Evolutionary conservation across 2,888 invertebrate genomes (phyloP).

Genomic region (Leucophenga maculata): DNA sequence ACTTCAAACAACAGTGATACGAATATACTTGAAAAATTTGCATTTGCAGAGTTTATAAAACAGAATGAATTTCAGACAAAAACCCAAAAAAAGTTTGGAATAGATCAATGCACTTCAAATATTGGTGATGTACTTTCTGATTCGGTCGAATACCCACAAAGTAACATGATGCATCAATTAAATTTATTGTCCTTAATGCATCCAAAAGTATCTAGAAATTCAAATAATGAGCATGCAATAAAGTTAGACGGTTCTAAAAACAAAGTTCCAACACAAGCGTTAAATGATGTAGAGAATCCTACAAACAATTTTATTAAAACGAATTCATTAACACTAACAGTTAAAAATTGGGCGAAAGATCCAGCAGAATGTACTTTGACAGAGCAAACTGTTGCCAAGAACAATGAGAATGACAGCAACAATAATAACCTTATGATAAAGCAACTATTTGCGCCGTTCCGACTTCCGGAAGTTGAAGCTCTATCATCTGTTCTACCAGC

Average conservation of each 20-base stretch:
- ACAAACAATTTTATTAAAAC: slow-evolving; percentile 27
- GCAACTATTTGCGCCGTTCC: slow-evolving; percentile 21
- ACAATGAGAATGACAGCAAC: slow-evolving; percentile 55
- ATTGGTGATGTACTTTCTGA: slow-evolving; percentile 66
- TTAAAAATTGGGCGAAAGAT: slow-evolving; percentile 69
- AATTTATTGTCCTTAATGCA: slow-evolving; percentile 76
- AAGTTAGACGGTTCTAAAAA: slow-evolving; percentile 31
- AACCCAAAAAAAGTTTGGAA: slow-evolving; percentile 67
- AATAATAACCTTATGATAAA: slow-evolving; percentile 51
- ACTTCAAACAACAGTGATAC: slow-evolving; percentile 59
- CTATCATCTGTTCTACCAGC: slow-evolving; percentile 30
- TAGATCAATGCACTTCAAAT: slow-evolving; percentile 60
- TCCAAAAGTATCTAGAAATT: slow-evolving; percentile 57
- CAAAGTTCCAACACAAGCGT: slow-evolving; percentile 10
- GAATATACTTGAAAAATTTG: slow-evolving; percentile 63
- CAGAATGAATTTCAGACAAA: slow-evolving; percentile 56
- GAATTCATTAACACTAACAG: slow-evolving; percentile 58
- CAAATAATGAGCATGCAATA: slow-evolving; percentile 35
- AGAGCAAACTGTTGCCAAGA: slow-evolving; percentile 37
- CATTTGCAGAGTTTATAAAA: slow-evolving; percentile 59
- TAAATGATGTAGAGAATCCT: slow-evolving; percentile 40
- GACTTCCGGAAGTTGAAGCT: slow-evolving; percentile 21
- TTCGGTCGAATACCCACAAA: slow-evolving; percentile 72
- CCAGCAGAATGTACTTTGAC: slow-evolving; percentile 35
- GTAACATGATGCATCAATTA: slow-evolving; percentile 73